Conservation (phyloP, 2,888 invertebrate genomes). For the Himalopsyche kuldschensis region DNA sequence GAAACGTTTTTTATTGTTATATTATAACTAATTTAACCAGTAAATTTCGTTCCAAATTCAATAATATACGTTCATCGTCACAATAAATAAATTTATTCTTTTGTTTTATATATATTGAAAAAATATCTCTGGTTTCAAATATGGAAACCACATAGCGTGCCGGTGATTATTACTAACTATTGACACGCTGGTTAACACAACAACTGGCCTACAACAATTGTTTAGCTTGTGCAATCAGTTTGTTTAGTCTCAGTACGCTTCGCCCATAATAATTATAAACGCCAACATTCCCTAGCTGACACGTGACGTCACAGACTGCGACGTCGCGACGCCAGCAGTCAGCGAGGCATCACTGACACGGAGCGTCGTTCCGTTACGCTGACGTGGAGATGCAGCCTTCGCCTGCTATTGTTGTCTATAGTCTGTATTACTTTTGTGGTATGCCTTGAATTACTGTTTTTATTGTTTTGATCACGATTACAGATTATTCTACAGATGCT, state of each 20-base stretch:
- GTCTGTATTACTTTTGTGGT: no score
- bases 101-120: no score
- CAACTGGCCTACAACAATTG: no score
- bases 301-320: neutral
- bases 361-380: neutral
- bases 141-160: no score
- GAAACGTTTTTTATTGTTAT: no score
- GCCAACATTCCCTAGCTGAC: neutral
- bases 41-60: no score
- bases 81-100: no score
- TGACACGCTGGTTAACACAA: no score
- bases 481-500: neutral
- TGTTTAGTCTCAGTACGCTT: neutral
- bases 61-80: no score
- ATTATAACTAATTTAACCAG: no score
- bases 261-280: neutral
- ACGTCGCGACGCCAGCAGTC: neutral
- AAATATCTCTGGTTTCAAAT: no score
- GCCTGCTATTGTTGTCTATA: neutral
- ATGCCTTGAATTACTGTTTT: neutral
- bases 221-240: neutral
- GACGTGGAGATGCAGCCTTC: neutral
- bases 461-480: neutral
- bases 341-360: neutral
- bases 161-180: no score